phyloP scores from a whole-genome alignment of 2,797 vertebrate species.

The Eospalax fontanierii region DNA sequence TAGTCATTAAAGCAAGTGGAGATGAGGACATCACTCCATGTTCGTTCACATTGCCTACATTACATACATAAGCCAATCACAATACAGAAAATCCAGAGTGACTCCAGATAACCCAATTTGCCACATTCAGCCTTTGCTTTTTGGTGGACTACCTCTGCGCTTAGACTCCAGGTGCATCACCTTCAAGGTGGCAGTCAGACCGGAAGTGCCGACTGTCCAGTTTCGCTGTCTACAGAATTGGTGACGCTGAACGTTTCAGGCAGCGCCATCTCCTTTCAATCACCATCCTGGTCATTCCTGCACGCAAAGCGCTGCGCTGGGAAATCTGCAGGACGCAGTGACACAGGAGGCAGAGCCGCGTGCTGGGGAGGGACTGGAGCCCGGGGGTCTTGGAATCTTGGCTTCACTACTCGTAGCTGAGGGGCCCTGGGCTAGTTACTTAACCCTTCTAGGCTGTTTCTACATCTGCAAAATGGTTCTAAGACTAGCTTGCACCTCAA shows the following conservation, averaged over 20 bases:
- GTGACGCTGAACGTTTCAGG: conserved; percentile 58
- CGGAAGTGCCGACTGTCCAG: conserved; percentile 51
- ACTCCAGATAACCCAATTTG: conserved; percentile 64
- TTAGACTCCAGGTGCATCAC: conserved; percentile 37
- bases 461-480: neutral
- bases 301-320: neutral
- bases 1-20: conserved; percentile 53
- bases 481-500: too few relatives aligned
- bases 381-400: conserved; percentile 27
- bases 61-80: conserved; percentile 62
- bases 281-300: conserved; percentile 36
- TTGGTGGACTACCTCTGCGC: conserved; percentile 44
- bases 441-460: conserved; percentile 7
- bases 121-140: conserved; percentile 64
- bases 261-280: conserved; percentile 53
- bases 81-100: conserved; percentile 46
- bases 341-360: neutral
- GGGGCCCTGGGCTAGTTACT: neutral
- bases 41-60: conserved; percentile 55
- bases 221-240: conserved; percentile 62
- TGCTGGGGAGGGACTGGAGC: neutral
- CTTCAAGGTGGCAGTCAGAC: conserved; percentile 24
- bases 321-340: neutral
- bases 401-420: neutral
- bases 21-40: conserved; percentile 16